These are phyloP conservation scores for Zoanthus sociatus DNA, from an alignment of 92 coral and sea anemone species.

Conservation along the genomic window DNA sequence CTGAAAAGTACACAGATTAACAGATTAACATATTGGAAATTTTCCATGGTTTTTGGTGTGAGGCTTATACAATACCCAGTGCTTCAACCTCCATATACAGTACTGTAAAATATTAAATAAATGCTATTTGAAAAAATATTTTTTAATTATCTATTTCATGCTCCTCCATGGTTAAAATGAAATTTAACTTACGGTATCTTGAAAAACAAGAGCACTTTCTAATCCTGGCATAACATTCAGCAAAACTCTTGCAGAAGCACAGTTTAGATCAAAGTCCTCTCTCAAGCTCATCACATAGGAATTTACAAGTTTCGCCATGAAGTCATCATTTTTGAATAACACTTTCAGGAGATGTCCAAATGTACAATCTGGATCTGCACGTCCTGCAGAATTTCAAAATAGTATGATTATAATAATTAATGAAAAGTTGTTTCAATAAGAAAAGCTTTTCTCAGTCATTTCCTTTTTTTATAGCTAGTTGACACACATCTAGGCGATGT, in stretches of 20 bases:
- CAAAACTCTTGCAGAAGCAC: constrained; percentile 86
- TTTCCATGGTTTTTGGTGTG: no score
- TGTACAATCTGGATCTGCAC: constrained; percentile 93
- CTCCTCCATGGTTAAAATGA: neutral
- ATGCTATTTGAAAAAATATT: no score
- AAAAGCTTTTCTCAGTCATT: no score
- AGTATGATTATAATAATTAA: neutral
- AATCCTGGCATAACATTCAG: constrained; percentile 89
- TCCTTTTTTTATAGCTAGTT: no score
- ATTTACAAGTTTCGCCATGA: constrained; percentile 86
- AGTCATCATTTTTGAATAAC: constrained; percentile 85
- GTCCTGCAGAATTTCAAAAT: constrained; percentile 47
- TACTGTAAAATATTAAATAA: no score
- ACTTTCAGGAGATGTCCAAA: constrained; percentile 90
- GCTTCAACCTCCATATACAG: no score
- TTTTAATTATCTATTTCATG: no score
- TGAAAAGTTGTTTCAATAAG: neutral
- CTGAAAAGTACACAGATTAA: no score
- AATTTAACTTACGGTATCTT: constrained; percentile 80
- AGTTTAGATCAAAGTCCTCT: constrained; percentile 87
- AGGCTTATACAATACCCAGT: no score
- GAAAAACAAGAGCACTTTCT: constrained; percentile 89
- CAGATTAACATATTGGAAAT: no score
- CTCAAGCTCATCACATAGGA: constrained; percentile 86
- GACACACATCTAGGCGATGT: no score